A percentile compares a stretch with the other conserved stretches of the same genome.
These are phyloP conservation scores for Aquatica leii DNA, from an alignment of 2,888 invertebrate species.

Conservation along the genomic window DNA sequence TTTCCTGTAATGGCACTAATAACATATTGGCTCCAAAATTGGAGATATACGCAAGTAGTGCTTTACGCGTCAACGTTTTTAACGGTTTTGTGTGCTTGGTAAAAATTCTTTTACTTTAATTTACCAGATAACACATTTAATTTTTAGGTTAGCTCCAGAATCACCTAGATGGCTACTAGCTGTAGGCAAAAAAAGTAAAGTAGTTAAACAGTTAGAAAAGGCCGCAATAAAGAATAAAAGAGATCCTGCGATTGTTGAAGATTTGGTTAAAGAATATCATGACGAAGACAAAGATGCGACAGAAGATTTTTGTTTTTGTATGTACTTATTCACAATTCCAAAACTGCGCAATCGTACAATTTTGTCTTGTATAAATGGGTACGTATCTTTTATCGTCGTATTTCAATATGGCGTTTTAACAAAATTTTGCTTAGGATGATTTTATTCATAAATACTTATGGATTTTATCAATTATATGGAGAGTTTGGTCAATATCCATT, in stretches of 20 bases:
- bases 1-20: constrained; percentile 64
- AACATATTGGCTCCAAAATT: constrained; percentile 64
- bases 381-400: no score
- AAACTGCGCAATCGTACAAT: background rate
- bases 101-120: no score
- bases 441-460: background rate
- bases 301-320: no score
- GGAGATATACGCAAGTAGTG: constrained; percentile 65
- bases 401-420: no score
- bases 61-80: constrained; percentile 50
- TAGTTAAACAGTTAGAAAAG: constrained; percentile 67
- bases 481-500: background rate
- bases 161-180: constrained; percentile 82
- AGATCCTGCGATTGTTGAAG: background rate
- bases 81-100: background rate
- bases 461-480: background rate
- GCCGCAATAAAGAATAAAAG: constrained; percentile 63
- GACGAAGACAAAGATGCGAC: no score
- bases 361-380: background rate
- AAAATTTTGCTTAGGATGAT: background rate
- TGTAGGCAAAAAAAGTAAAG: constrained; percentile 69
- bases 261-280: background rate
- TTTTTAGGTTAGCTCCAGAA: constrained; percentile 77
- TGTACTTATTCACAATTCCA: background rate
- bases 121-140: no score